Percentiles rank a stretch among this genome's conserved stretches.
Conservation (phyloP, 2,797 vertebrate species). For the Macropodus opercularis region DNA sequence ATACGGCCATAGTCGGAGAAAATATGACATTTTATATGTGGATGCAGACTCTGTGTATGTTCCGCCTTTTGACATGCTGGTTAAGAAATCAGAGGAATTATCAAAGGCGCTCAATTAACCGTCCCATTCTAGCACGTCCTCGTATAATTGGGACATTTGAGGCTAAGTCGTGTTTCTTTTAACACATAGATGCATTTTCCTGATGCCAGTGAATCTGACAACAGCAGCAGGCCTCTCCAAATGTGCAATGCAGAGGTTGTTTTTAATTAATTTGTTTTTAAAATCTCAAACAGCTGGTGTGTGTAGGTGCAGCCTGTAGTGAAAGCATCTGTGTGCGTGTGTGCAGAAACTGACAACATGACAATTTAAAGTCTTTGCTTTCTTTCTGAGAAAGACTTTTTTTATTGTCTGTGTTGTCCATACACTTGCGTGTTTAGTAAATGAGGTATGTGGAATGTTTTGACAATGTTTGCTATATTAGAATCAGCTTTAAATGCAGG, state of each 20-base stretch:
- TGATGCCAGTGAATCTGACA: conserved; percentile 18
- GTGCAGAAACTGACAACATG: no score
- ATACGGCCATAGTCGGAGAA: background rate
- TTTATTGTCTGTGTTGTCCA: background rate
- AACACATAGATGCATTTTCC: background rate
- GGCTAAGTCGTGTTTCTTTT: background rate
- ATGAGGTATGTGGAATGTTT: no score
- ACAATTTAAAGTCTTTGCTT: no score
- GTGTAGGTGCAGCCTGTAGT: background rate
- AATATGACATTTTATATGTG: conserved; percentile 28
- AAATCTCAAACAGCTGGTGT: conserved; percentile 15
- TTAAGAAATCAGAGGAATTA: conserved; percentile 9
- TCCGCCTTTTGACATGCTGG: conserved; percentile 14
- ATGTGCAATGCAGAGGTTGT: conserved; percentile 6
- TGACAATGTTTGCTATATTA: conserved; percentile 5
- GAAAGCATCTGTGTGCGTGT: conserved; percentile 1
- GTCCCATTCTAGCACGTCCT: background rate
- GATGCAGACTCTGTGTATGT: conserved; percentile 1
- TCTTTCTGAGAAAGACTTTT: no score
- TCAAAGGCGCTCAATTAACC: conserved; percentile 2
- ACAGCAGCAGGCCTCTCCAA: conserved; percentile 14
- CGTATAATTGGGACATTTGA: background rate
- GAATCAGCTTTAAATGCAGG: conserved; percentile 6
- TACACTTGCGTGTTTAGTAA: no score
- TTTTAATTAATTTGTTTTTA: conserved; percentile 23